Base-by-base conservation (phyloP, 1,140 invertebrate genomes). In the Drosophila sucinea region DNA sequence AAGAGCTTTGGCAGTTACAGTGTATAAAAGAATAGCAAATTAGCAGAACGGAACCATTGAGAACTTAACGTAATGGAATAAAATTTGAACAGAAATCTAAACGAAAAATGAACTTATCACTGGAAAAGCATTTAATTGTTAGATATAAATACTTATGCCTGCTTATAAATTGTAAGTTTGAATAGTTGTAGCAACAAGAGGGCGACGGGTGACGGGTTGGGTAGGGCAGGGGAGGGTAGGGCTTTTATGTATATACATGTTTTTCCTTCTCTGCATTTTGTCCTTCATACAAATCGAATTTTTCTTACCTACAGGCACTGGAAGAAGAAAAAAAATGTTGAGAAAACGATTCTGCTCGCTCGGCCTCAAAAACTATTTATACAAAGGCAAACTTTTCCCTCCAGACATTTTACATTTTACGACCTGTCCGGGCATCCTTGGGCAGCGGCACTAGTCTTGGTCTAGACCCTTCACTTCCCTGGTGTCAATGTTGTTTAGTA, bases 401-500 rank as follows among this genome's bases (percentile, higher is more conserved):
- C 41, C 61, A 69, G 67, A 81, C 81, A 69, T 85, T 86, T 78
- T 55, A 40, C 58, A 56, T 57, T 78, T 84, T 86, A 86, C 65
- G 82, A 85, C 64, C 82, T 78, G 70, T 62, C 66, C 79, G 68
- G 70, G 61, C 55, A 77, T 63, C 60, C 67, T 67, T 71, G 38
- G 51, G 61, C 23, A 33, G 44, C 23, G 30, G 44, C 27, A 51
- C 25, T 25, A 27, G 7, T 35, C 60, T 54, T 66, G 65, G 82
- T 86, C 84, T 86, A 89, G 83, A 86, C 83, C 79, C 83, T 87
- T 86, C 77, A 83, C 81, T 51, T 84, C 40, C 65, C 60, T 86
- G 82, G 82, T 85, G 82, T 85, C 82, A 85, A 82, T 85, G 82
- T 82, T 86, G 79, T 82, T 85, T 79, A 82, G 82, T 81, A 74